phyloP scores from a whole-genome alignment of 2,888 invertebrate species.

The Agrochola circellaris region DNA sequence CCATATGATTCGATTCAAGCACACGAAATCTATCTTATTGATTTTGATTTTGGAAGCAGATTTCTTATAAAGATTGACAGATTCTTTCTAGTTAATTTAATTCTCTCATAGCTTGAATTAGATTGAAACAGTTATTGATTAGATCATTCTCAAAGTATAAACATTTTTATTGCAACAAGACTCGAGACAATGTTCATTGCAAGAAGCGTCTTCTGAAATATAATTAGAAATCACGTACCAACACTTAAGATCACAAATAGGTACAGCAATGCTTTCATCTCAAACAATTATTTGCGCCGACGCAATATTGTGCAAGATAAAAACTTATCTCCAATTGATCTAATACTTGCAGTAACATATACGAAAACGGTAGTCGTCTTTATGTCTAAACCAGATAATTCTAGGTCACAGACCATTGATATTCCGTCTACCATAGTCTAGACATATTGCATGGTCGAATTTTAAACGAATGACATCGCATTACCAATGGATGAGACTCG shows the following conservation, averaged over 20 bases:
- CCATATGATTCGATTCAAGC: background rate
- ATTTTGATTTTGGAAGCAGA: background rate
- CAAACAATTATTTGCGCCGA: slow-evolving; percentile 15
- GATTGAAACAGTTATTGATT: background rate
- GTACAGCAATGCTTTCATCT: slow-evolving; percentile 11
- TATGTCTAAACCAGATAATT: slow-evolving; percentile 80
- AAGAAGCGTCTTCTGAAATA: slow-evolving; percentile 6
- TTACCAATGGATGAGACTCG: slow-evolving; percentile 88
- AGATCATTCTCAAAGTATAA: background rate
- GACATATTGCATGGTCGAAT: slow-evolving; percentile 91
- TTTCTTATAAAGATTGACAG: background rate
- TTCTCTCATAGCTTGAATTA: too few relatives aligned
- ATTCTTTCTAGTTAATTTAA: background rate
- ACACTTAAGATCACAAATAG: slow-evolving; percentile 11
- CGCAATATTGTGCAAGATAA: slow-evolving; percentile 36
- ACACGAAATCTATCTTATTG: background rate
- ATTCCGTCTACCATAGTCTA: slow-evolving; percentile 87
- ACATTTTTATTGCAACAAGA: background rate
- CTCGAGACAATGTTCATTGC: background rate
- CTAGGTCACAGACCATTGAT: slow-evolving; percentile 89
- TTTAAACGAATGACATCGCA: slow-evolving; percentile 87
- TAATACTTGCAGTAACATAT: slow-evolving; percentile 58
- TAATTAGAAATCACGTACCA: slow-evolving; percentile 20
- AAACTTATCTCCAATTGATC: slow-evolving; percentile 42
- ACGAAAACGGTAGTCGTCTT: slow-evolving; percentile 65